Evolutionary conservation across 1,140 invertebrate species (phyloP).

Genomic region (Bilobella aurantiaca): DNA sequence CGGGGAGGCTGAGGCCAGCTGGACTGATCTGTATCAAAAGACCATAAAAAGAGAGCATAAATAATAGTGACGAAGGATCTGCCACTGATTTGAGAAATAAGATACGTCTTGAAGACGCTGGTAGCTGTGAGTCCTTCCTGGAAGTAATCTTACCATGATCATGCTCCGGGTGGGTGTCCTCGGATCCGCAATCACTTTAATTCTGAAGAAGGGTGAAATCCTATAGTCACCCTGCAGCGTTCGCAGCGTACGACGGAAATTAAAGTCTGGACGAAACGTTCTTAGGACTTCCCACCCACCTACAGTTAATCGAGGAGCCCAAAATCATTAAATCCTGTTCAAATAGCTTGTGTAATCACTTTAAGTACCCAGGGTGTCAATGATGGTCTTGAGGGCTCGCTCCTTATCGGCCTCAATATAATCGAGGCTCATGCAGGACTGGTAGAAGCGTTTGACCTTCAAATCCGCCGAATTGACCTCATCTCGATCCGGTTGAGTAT

Average conservation of each 20-base stretch:
- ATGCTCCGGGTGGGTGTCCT: constrained; percentile 40
- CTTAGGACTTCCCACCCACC: constrained; percentile 47
- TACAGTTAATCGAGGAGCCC: constrained; percentile 33
- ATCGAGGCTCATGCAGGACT: constrained; percentile 42
- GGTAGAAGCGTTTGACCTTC: constrained; percentile 43
- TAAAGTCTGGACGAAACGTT: constrained; percentile 43
- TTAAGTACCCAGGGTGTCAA: constrained; percentile 39
- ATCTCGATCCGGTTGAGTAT: constrained; percentile 38
- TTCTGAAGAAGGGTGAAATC: constrained; percentile 45
- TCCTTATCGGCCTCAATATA: constrained; percentile 39
- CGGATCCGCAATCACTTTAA: constrained; percentile 45
- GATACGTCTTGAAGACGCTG: no score
- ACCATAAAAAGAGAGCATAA: not conserved
- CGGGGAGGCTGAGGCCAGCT: constrained; percentile 46
- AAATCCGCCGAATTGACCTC: constrained; percentile 38
- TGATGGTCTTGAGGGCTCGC: constrained; percentile 39
- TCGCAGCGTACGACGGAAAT: constrained; percentile 39
- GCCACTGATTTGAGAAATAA: no score
- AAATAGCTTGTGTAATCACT: not conserved
- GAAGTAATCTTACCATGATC: constrained; percentile 40
- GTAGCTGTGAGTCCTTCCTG: not conserved
- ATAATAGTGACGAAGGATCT: not conserved
- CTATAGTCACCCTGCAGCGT: constrained; percentile 43
- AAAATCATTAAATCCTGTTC: not conserved
- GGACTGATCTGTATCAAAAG: constrained; percentile 39